Conservation (phyloP, 2,113 vertebrate genomes). For the Catagonus wagneri region DNA sequence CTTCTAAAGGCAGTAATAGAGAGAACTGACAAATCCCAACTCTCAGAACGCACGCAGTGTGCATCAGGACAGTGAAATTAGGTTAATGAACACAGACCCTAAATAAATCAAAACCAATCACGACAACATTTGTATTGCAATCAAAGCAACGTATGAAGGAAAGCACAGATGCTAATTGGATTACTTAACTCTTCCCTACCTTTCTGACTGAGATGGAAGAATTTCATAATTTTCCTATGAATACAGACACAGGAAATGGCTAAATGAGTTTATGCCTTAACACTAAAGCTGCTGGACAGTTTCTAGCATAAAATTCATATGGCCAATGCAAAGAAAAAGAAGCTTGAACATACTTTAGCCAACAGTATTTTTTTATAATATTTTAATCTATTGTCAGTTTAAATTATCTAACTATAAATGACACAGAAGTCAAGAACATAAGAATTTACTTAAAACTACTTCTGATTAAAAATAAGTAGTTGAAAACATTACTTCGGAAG, state of each 20-base stretch:
- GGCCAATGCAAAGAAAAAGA: background rate
- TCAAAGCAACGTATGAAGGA: background rate
- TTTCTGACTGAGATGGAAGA: conserved; percentile 1
- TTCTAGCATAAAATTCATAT: conserved; percentile 39
- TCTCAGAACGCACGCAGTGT: background rate
- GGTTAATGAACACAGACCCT: conserved; percentile 10
- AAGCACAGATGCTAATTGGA: background rate
- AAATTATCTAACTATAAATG: conserved; percentile 49
- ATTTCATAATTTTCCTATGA: conserved; percentile 47
- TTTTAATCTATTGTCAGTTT: conserved; percentile 53
- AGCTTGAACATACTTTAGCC: background rate
- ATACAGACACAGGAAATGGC: conserved; percentile 3
- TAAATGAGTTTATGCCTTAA: conserved; percentile 38
- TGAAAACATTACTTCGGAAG: conserved; percentile 47
- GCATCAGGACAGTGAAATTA: conserved; percentile 7
- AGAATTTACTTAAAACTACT: conserved; percentile 26
- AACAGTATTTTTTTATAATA: background rate
- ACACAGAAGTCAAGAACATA: conserved; percentile 25
- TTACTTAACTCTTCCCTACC: background rate
- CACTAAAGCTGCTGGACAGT: background rate
- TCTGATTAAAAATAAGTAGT: conserved; percentile 27
- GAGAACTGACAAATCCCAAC: background rate
- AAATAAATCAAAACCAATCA: conserved; percentile 19
- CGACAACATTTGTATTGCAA: background rate
- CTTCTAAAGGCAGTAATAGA: conserved; percentile 26